Base-by-base conservation (phyloP, 2,797 vertebrate species). In the Fistularia tabacaria region DNA sequence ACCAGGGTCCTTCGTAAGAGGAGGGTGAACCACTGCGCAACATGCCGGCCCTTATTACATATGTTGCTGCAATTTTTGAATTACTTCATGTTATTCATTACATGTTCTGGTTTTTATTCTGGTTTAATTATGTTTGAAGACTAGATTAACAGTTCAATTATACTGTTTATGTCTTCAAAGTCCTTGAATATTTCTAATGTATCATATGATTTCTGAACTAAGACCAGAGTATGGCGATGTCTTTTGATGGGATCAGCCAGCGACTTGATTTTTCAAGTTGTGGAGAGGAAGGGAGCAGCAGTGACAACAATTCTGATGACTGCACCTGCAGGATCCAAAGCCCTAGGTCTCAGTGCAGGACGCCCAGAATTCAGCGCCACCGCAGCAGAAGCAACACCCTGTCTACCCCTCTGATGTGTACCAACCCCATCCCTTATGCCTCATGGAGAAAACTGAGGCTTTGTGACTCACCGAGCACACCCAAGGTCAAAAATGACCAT, bases 381-480 rank as follows among this genome's bases (percentile, higher is more conserved):
- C 76, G 66, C 45, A 60, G 76, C 36, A 77, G 79, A 41, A 81
- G 57, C 66, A 52, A 39, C 42, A 8, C 70, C 0, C 1, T 66
- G 3, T 75, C 82, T 0, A 84, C 89, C 7, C 79, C 86, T 12
- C 10, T 56, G 0, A 62, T 51, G 7, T 86, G 87, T 0, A 83
- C 81, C 36, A 94, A 90, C 12, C 93, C 94, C 0, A 85, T 92
- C 42, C 92, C 89, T 0, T 89, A 87, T 0, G 79, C 87, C 11
- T 84, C 88, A 9, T 94, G 90, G 91, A 93, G 83, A 38, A 92
- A 93, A 59, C 85, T 90, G 59, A 87, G 86, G 39, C 89, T 92
- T 0, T 91, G 90, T 39, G 93, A 93, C 54, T 93, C 90, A 0
- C 94, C 94, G 0, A 89, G 85, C 80, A 98, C 95, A 0, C 94